Evolutionary conservation across 2,888 invertebrate species (phyloP), one percentile per base, ranked within the genome.

Genomic region (Clostera curtula): DNA sequence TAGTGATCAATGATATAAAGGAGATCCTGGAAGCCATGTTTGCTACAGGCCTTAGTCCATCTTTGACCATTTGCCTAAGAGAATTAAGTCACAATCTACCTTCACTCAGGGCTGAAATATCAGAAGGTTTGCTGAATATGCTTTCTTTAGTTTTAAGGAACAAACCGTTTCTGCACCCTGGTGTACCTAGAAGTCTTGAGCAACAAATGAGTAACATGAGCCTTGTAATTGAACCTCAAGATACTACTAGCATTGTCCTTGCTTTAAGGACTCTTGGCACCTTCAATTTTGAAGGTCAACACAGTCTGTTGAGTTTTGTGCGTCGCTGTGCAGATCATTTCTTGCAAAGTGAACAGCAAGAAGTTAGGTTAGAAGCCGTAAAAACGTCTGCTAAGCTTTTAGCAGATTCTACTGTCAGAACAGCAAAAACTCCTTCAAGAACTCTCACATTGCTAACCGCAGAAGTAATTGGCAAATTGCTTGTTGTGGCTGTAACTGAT

Each of bases 401-500:
- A 11, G 89, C 94, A 35, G 90, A 97, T 35, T 92, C 96, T 1
- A 89, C 96, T 12, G 85, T 88, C 34, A 77, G 84, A 34, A 85
- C 85, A 3, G 70, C 59, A 34, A 86, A 87, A 42, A 88, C 88
- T 35, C 90, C 90, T 16, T 93, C 93, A 2, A 91, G 92, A 52
- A 95, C 96, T 0, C 89, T 98, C 0, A 93, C 93, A 17, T 90
- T 90, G 45, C 91, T 97, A 0, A 82, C 82, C 7, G 93, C 96
- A 4, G 92, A 95, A 62, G 97, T 98, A 3, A 86, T 99, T 9
- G 91, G 93, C 25, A 95, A 97, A 62, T 83, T 99, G 17, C 79
- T 99, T 2, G 90, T 94, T 18, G 97, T 97, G 3, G 96, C 97
- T 19, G 95, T 98, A 25, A 97, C 97, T 3, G 98, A 99, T 69